Base-by-base conservation (phyloP, 2,888 invertebrate genomes). In the Geotrupes spiniger region DNA sequence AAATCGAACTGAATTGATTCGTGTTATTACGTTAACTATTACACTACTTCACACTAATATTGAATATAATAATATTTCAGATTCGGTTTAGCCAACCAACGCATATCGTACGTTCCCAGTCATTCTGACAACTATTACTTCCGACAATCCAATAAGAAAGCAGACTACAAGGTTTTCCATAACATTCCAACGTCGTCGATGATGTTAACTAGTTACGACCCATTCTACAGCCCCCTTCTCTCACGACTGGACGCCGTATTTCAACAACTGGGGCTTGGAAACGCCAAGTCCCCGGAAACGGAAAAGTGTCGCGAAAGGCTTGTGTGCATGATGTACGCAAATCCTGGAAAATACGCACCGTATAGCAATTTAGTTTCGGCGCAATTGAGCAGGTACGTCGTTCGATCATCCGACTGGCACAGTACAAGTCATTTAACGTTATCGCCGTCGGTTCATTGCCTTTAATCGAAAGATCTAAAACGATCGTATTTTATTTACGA, bases 311-410 rank as follows among this genome's bases (percentile, higher is more conserved):
- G 91, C 9, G 91, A 92, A 66, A 83, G 89, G 63, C 79, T 91
- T 4, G 87, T 92, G 17, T 92, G 92, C 64, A 80, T 89, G 56
- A 92, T 92, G 89, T 92, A 92, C 71, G 81, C 87, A 37, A 89
- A 85, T 65, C 92, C 92, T 0, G 89, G 90, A 2, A 89, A 91
- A 68, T 92, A 87, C 69, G 91, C 92, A 0, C 92, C 92, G 0
- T 92, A 89, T 66, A 92, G 91, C 63, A 92, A 92, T 71, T 77
- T 92, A 46, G 84, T 92, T 5, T 92, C 92, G 0, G 91, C 91
- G 0, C 92, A 92, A 63, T 73, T 92, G 40, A 92, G 92, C 76
- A 85, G 89, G 88, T 88, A 73, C 76, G 57, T 54, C 6, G 4
- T 21, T 21, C 6, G 21, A 6, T 21, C 6, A 21, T 21, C 21